These are phyloP conservation scores for Pelmatolapia mariae DNA, from an alignment of 2,113 vertebrate genomes.

Conservation along the genomic window DNA sequence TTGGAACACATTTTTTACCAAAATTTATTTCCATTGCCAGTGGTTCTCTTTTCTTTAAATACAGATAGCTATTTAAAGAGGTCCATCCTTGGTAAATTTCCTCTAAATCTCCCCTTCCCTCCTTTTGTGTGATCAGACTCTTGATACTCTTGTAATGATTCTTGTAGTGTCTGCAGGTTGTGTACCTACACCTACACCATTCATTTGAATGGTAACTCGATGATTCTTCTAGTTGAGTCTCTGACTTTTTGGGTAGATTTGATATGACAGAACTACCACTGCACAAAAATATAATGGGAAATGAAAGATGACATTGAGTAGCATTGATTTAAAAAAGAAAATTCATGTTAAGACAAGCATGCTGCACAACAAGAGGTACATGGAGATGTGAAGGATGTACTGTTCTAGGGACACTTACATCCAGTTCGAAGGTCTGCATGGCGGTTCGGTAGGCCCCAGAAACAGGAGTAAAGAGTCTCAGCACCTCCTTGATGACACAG, in stretches of 20 bases:
- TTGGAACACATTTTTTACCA: not conserved
- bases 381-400: not conserved
- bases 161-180: not conserved
- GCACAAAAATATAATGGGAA: not conserved
- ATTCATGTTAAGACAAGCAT: not conserved
- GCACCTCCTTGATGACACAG: slow-evolving; percentile 97
- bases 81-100: not conserved
- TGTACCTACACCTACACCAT: not conserved
- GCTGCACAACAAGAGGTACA: not conserved
- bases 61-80: not conserved
- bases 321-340: not conserved
- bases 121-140: not conserved
- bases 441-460: slow-evolving; percentile 92
- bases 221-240: not conserved
- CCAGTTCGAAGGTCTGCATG: slow-evolving; percentile 95
- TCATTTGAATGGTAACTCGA: not conserved
- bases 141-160: not conserved
- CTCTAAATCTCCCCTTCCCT: not conserved
- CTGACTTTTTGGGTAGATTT: not conserved
- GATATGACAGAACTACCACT: not conserved
- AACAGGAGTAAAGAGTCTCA: slow-evolving; percentile 91
- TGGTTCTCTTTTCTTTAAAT: not conserved
- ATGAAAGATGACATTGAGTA: not conserved
- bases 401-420: slow-evolving; percentile 75
- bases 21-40: fast-evolving